Base-by-base conservation (phyloP, 2,888 invertebrate genomes). In the Athalia circularis region DNA sequence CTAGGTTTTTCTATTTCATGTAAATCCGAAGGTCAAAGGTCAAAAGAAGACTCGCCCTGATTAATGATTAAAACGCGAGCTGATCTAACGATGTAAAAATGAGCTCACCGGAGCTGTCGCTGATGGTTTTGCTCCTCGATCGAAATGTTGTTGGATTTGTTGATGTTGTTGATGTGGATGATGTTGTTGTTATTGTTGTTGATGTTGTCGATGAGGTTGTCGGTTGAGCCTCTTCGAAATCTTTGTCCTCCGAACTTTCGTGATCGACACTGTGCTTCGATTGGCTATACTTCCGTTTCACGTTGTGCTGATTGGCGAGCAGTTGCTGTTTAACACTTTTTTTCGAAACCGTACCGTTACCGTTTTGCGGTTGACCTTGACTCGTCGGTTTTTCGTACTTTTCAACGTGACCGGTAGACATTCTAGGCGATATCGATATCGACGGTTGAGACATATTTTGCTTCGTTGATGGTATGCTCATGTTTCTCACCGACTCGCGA, bases 401-500 rank as follows among this genome's bases (percentile, higher is more conserved):
- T 48, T 89, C 89, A 29, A 88, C 85, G 70, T 89, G 89, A 7
- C 88, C 87, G n/a, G 87, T 86, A 5, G 89, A 88, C 88, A 90
- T 89, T 0, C 90, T 86, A 15, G 87, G 87, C 3, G 88, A 84
- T 77, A 90, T 86, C 65, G 88, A 87, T 84, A 90, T 89, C 65
- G 89, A 83, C 50, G 87, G 86, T 65, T 89, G 89, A 6, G 82
- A 82, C 52, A 89, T 68, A 61, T 87, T 88, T 65, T 84, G 93
- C 84, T 96, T 95, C 15, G 94, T 93, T 85, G 94, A 94, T 78
- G 98, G 98, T 91, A 98, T 95, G 87, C 97, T 96, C 98, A 99
- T 98, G 91, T 98, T 98, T 86, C 98, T 94, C 65, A 99, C 98
- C 80, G 98, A 98, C 91, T 99, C 98, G 82, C 98, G 94, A 86